A percentile compares a stretch with the other conserved stretches of the same genome.
Evolutionary conservation across 1,140 invertebrate genomes (phyloP).

Genomic region (Lepidurus apus): DNA sequence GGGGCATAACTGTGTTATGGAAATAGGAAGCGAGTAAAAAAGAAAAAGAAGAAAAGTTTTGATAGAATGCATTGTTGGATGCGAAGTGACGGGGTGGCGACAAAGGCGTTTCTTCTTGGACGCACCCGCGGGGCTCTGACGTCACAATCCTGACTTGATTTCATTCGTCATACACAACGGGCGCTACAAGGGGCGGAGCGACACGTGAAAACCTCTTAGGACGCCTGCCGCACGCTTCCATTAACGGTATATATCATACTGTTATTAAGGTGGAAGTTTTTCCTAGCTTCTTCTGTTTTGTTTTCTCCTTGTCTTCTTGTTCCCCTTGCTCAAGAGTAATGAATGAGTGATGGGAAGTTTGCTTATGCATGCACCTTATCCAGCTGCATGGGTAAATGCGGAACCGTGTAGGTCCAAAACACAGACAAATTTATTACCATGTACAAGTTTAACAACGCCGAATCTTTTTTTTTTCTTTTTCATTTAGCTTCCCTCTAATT

Average conservation of each 20-base stretch:
- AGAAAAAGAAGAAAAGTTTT: background rate
- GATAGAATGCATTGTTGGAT: slow-evolving; percentile 11
- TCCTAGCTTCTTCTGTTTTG: background rate
- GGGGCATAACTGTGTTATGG: background rate
- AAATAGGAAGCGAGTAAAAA: background rate
- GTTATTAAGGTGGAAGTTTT: slow-evolving; percentile 22
- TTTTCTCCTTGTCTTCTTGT: background rate
- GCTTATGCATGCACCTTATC: background rate
- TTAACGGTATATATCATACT: slow-evolving; percentile 22
- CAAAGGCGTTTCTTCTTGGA: slow-evolving; percentile 5
- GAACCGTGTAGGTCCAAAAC: slow-evolving; percentile 8
- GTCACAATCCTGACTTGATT: background rate
- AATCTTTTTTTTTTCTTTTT: background rate
- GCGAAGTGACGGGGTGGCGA: slow-evolving; percentile 20
- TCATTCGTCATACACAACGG: background rate
- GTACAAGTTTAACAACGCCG: slow-evolving; percentile 19
- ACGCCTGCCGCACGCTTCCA: slow-evolving; percentile 20
- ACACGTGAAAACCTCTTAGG: background rate
- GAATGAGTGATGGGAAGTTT: background rate
- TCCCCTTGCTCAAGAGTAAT: background rate
- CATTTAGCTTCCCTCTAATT: slow-evolving; percentile 8
- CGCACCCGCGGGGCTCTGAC: background rate
- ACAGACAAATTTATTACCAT: slow-evolving; percentile 20
- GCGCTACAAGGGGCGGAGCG: background rate
- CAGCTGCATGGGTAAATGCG: background rate